A percentile compares a stretch with the other conserved stretches of the same genome.
These are phyloP conservation scores for Sebastes aleutianus DNA, from an alignment of 2,797 vertebrate species.

Conservation along the genomic window DNA sequence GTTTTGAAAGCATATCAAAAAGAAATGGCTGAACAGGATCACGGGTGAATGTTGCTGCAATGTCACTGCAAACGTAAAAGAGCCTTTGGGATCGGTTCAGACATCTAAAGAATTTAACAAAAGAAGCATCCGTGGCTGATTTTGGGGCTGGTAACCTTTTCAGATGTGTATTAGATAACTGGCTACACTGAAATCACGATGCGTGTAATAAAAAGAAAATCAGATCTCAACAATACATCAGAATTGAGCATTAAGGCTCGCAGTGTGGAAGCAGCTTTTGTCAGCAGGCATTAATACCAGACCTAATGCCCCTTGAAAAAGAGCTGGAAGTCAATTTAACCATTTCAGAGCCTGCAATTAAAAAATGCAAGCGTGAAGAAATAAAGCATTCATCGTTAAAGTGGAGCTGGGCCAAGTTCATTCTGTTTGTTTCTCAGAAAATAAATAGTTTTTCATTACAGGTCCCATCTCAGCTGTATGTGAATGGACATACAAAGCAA, in stretches of 20 bases:
- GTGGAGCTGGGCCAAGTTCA: not conserved
- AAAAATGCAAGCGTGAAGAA: slow-evolving; percentile 3
- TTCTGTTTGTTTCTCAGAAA: slow-evolving; percentile 29
- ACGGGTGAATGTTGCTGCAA: slow-evolving; percentile 29
- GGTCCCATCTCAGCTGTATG: not conserved
- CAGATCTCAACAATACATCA: not conserved
- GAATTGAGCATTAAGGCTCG: slow-evolving; percentile 1
- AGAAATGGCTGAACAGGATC: slow-evolving; percentile 18
- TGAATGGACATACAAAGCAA: slow-evolving; percentile 42
- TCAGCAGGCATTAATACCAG: slow-evolving; percentile 45
- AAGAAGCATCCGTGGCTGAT: not conserved
- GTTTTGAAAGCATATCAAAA: slow-evolving; percentile 31
- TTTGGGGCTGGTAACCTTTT: slow-evolving; percentile 5
- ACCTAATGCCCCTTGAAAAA: slow-evolving; percentile 40
- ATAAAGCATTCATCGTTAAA: slow-evolving; percentile 14
- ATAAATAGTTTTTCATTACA: slow-evolving; percentile 24
- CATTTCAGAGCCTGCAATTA: slow-evolving; percentile 24
- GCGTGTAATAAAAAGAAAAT: not conserved
- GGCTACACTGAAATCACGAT: not conserved
- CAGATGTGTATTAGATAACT: not conserved
- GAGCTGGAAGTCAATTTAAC: slow-evolving; percentile 27
- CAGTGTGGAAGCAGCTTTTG: slow-evolving; percentile 29
- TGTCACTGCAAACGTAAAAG: slow-evolving; percentile 13
- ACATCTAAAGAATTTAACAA: slow-evolving; percentile 17
- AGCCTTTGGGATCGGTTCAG: not conserved